These are phyloP conservation scores for Hormiphora californensis DNA, from an alignment of 37 sponge, comb jelly and placozoan species.

Conservation along the genomic window DNA sequence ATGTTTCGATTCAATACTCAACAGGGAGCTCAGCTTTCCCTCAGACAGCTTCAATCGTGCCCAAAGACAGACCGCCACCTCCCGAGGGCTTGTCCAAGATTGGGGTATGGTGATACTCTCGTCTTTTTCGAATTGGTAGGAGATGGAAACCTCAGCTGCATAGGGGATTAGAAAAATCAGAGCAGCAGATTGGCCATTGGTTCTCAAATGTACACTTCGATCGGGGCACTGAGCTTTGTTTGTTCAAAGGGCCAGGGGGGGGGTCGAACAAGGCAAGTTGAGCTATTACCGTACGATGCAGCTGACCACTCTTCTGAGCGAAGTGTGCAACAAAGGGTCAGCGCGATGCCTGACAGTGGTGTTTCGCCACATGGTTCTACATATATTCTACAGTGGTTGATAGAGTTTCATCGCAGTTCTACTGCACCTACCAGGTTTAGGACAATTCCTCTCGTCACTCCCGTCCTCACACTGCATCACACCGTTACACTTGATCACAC, in stretches of 20 bases:
- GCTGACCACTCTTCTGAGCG: no score
- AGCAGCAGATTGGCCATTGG: neutral
- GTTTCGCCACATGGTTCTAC: no score
- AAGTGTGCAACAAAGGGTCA: no score
- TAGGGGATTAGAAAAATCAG: neutral
- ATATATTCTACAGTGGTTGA: no score
- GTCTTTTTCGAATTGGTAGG: neutral
- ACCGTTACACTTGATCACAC: neutral
- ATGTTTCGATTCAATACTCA: conserved; percentile 14
- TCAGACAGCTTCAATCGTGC: conserved; percentile 28
- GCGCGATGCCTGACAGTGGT: no score
- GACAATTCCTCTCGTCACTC: neutral
- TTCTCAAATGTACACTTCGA: no score
- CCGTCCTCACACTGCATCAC: conserved; percentile 14
- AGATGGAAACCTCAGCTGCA: conserved; percentile 1
- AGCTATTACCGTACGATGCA: no score
- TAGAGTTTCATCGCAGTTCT: no score
- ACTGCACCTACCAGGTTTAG: neutral
- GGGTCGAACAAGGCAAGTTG: no score
- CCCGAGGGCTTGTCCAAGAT: neutral
- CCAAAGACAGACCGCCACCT: conserved; percentile 12
- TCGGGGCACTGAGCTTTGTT: no score
- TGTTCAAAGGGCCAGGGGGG: no score
- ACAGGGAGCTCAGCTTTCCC: neutral
- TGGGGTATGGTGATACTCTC: neutral